Percentiles rank a stretch among this genome's conserved stretches.
Evolutionary conservation across 1,140 invertebrate species (phyloP).

Genomic region (Saxidomus purpurata): DNA sequence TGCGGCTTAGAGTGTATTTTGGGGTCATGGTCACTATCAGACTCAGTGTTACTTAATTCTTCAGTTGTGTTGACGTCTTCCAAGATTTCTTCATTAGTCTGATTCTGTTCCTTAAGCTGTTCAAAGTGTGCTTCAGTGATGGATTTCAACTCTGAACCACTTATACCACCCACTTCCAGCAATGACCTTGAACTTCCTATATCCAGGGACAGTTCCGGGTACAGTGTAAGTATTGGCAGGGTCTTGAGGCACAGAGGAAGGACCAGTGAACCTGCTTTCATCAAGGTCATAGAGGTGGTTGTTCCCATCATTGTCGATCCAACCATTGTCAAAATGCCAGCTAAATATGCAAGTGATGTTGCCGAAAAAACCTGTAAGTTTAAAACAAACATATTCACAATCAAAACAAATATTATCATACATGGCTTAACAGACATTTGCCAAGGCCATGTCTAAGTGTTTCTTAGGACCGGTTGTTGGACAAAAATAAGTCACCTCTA

Average conservation of each 20-base stretch:
- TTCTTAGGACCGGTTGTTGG: too few relatives aligned
- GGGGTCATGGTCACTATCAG: neutral
- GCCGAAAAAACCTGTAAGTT: conserved; percentile 88
- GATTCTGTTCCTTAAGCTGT: neutral
- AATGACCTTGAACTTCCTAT: neutral
- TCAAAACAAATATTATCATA: too few relatives aligned
- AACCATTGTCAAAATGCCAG: conserved; percentile 91
- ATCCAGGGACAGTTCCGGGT: neutral
- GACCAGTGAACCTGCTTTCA: conserved; percentile 56
- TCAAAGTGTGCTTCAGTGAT: neutral
- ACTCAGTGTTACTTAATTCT: neutral
- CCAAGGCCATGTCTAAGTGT: too few relatives aligned
- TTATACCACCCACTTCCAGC: neutral
- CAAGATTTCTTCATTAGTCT: neutral
- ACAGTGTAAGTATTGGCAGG: neutral
- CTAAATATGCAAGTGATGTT: conserved; percentile 91
- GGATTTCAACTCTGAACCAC: neutral
- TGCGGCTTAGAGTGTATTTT: neutral
- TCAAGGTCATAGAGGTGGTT: conserved; percentile 66
- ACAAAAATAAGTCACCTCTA: too few relatives aligned
- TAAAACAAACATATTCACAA: neutral
- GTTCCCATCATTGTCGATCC: conserved; percentile 83
- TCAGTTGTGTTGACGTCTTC: neutral
- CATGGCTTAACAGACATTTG: too few relatives aligned
- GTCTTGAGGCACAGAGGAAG: conserved; percentile 6